A percentile compares a stretch with the other conserved stretches of the same genome.
phyloP scores from a whole-genome alignment of 2,113 vertebrate species.

The Panthera tigris region DNA sequence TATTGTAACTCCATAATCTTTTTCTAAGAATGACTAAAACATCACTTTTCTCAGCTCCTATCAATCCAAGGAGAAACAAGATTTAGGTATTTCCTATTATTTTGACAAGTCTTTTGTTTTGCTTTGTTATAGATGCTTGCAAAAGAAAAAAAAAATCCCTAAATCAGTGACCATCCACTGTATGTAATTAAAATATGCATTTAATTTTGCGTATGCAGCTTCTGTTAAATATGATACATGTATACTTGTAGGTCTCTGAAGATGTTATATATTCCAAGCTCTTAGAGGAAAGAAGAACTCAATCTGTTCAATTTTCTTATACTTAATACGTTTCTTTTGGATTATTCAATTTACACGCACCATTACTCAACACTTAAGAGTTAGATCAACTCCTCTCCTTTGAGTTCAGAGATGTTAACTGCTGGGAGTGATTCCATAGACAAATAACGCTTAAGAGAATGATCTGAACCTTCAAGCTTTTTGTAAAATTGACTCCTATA shows the following conservation, averaged over 20 bases:
- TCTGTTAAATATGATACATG: neutral
- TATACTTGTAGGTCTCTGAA: neutral
- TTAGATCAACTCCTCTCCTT: conserved; percentile 15
- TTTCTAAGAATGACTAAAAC: conserved; percentile 16
- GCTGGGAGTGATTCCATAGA: neutral
- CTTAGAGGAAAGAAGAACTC: neutral
- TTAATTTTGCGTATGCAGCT: neutral
- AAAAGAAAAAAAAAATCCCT: neutral
- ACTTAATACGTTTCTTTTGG: neutral
- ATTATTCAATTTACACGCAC: neutral
- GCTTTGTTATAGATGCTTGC: neutral
- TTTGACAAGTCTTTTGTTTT: neutral
- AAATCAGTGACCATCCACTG: neutral
- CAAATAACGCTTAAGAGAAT: conserved; percentile 38
- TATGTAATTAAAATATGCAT: neutral
- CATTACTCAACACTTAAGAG: neutral
- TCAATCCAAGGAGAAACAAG: neutral
- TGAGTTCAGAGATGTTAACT: conserved; percentile 27
- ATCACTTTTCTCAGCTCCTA: neutral
- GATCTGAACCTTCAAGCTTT: neutral
- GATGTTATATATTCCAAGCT: neutral
- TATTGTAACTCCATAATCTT: neutral
- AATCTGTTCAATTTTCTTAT: conserved; percentile 45
- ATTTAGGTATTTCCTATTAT: neutral
- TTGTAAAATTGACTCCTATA: neutral